A percentile compares a stretch with the other conserved stretches of the same genome.
Evolutionary conservation across 2,888 invertebrate genomes (phyloP).

Genomic region (Nephrotoma flavescens): DNA sequence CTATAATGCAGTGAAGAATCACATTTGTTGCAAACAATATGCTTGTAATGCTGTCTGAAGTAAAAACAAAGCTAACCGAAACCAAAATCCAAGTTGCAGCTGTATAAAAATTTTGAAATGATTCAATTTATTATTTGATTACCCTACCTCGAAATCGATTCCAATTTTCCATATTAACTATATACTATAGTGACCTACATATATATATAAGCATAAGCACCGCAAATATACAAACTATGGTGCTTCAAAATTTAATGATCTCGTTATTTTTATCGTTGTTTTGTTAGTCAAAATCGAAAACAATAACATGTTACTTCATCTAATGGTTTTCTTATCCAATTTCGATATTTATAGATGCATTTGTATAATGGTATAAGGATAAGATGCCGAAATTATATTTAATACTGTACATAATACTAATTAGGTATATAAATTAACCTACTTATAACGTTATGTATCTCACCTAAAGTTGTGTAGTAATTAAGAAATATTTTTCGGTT

Average conservation of each 20-base stretch:
- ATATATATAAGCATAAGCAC: not conserved
- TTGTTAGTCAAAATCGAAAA: not conserved
- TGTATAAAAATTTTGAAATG: not conserved
- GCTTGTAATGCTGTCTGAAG: not conserved
- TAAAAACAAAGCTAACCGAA: not conserved
- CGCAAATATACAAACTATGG: not conserved
- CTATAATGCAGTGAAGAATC: not conserved
- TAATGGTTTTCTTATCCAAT: not conserved
- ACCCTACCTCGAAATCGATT: not conserved
- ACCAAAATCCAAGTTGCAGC: not conserved
- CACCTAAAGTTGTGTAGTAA: not conserved
- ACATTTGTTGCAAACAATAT: not conserved
- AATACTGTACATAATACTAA: not conserved
- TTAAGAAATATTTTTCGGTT: not conserved
- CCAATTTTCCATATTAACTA: not conserved
- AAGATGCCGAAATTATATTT: not conserved
- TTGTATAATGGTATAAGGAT: no score
- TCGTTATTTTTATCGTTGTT: not conserved
- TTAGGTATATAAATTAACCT: not conserved
- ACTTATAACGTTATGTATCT: not conserved
- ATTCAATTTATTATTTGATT: not conserved
- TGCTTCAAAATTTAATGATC: not conserved
- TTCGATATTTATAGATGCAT: not conserved
- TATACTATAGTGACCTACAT: not conserved
- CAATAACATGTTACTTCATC: not conserved